A percentile compares a stretch with the other conserved stretches of the same genome.
phyloP scores from a whole-genome alignment of 2,888 invertebrate genomes.

The Cryptocheilus praepositus region DNA sequence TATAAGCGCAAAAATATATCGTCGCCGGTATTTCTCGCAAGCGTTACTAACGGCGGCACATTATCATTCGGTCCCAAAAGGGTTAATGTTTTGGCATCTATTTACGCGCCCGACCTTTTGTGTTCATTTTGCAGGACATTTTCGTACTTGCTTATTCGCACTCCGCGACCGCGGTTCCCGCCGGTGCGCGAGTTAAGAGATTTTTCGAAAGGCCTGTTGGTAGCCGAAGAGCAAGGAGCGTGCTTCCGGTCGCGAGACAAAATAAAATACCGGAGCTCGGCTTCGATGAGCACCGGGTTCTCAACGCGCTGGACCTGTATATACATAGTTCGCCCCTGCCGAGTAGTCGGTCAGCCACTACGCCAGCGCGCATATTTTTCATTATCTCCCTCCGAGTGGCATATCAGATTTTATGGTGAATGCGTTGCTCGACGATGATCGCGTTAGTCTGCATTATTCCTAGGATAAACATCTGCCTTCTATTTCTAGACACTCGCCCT shows the following conservation, averaged over 20 bases:
- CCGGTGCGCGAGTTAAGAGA: too few relatives aligned
- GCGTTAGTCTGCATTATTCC: slow-evolving; percentile 1
- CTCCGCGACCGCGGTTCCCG: too few relatives aligned
- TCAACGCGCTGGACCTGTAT: slow-evolving; percentile 28
- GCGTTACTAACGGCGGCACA: too few relatives aligned
- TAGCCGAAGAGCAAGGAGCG: slow-evolving; percentile 55
- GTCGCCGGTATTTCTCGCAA: too few relatives aligned
- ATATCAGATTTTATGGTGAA: slow-evolving; percentile 27
- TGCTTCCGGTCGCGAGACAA: slow-evolving; percentile 65
- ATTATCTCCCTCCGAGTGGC: slow-evolving; percentile 21
- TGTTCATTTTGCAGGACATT: too few relatives aligned
- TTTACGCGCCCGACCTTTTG: too few relatives aligned
- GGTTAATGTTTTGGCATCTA: too few relatives aligned
- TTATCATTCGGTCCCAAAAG: too few relatives aligned
- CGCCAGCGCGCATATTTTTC: slow-evolving; percentile 1
- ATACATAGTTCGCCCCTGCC: not conserved
- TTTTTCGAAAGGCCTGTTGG: too few relatives aligned
- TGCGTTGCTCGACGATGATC: slow-evolving; percentile 4
- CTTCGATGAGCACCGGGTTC: slow-evolving; percentile 63
- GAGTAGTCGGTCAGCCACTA: not conserved
- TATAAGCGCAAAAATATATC: too few relatives aligned
- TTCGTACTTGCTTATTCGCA: too few relatives aligned
- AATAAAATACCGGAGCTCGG: slow-evolving; percentile 70
- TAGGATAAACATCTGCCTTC: slow-evolving; percentile 2
- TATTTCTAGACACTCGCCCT: slow-evolving; percentile 8